Base-by-base conservation (phyloP, 2,797 vertebrate genomes). In the Spea hammondii region DNA sequence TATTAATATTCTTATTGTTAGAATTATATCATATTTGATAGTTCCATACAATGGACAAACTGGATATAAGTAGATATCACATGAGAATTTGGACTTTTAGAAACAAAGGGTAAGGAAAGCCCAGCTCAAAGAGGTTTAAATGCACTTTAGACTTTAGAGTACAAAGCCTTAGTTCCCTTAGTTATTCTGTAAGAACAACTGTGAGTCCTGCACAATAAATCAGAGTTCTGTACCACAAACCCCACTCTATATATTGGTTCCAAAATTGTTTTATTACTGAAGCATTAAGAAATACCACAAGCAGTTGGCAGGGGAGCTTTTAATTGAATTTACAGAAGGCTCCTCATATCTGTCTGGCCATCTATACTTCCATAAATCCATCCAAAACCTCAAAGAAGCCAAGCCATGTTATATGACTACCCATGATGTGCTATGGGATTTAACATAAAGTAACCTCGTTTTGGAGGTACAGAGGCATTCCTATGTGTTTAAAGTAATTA, bases 281-380 rank as follows among this genome's bases (percentile, higher is more conserved):
- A 89, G 88, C 86, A 87, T 82, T 87, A 72, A 78, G n/a, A 69
- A 84, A 88, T 88, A 89, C 90, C 90, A 84, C 88, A 92, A 85
- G 87, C 84, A 88, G 87, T 85, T 90, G 90, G 90, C 90, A 91
- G 83, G 87, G 69, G 65, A 66, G 46, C 46, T 49, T 84, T 86
- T 83, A 87, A 91, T 90, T 88, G 84, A 86, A 87, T 86, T 89
- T 84, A 87, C 88, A 90, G 89, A 89, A 84, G 64, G 83, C 71
- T 70, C 84, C 86, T 5, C 85, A 84, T 86, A 83, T 79, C 79
- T 81, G 72, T 85, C 51, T 45, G 79, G 76, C 53, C 77, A 77
- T 77, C 82, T 82, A 32, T 3, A 32, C 32, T 32, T 32, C 32
- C 51, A 64, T 44, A 62, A 50, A 59, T 67, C 60, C 68, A 47